Base-by-base conservation (phyloP, 1,140 invertebrate species). In the Ruditapes philippinarum region DNA sequence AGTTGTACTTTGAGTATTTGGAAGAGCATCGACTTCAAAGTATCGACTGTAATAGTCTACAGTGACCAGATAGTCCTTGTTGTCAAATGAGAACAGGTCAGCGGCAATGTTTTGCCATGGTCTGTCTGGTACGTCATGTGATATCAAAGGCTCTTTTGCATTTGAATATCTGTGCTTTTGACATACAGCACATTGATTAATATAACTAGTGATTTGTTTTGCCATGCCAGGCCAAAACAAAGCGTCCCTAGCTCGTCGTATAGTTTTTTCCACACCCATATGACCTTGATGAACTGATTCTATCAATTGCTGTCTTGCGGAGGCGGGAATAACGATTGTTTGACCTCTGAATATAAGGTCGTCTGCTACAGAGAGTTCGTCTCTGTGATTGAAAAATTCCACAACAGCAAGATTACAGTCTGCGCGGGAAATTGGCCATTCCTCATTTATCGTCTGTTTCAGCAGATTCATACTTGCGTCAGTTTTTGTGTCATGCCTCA, bases 161-260 rank as follows among this genome's bases (percentile, higher is more conserved):
- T 86, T 89, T 22, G 79, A 57, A 70, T 85, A 73, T 49, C 88
- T 76, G 28, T 89, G 73, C 51, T 88, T 87, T 45, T 78, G 36
- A 90, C 91, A 93, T 25, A 83, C 54, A 14, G 45, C 28, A 73
- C 92, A 93, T 7, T 89, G 84, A 19, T 31, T 28, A 17, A 92
- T 76, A 22, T 83, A 60, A 38, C 93, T 74, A 51, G 90, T 81
- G 33, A 93, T 93, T 19, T 94, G 89, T 38, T 89, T 90, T n/a
- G 51, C 68, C 81, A 93, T 90, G 25, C 89, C 90, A 38, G 87
- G 89, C 93, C 91, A 92, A 54, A 87, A 94, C n/a, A 94, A 11
- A 1, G 57, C 51, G 17, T 88, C 62, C 60, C 86, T 68, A 5
- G 91, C 88, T 42, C 81, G 36, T 31, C 36, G 22, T 70, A 82